Evolutionary conservation across 2,888 invertebrate genomes (phyloP).

Genomic region (Andrena hattorfiana): DNA sequence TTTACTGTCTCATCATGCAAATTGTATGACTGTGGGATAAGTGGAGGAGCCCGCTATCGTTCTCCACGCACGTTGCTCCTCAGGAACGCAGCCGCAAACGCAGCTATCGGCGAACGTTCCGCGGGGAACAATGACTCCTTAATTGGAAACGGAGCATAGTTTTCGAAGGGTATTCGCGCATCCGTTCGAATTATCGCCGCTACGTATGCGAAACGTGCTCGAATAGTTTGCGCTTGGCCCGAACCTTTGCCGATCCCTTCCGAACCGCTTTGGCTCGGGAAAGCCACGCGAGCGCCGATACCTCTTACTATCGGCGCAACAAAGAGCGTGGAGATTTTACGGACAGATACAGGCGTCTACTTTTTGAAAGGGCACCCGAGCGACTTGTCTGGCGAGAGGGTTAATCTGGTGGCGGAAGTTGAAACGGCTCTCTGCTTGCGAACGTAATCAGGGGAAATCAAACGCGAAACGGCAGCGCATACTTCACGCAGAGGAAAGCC

Average conservation of each 20-base stretch:
- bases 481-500: constrained; percentile 5
- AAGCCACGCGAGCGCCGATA: not conserved
- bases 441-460: constrained; percentile 16
- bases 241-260: constrained; percentile 27
- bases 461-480: constrained; percentile 13
- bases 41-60: constrained; percentile 56
- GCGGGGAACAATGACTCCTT: constrained; percentile 65
- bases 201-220: constrained; percentile 17
- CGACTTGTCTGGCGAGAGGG: not conserved
- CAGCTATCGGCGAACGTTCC: constrained; percentile 47
- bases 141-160: constrained; percentile 68
- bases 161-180: constrained; percentile 51
- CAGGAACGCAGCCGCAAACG: constrained; percentile 42
- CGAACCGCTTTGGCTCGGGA: constrained; percentile 16
- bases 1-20: constrained; percentile 78
- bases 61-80: constrained; percentile 47
- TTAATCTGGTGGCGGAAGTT: constrained; percentile 16
- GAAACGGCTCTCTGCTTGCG: not conserved
- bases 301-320: not conserved
- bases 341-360: too few relatives aligned
- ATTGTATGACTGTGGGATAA: constrained; percentile 74
- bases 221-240: constrained; percentile 53
- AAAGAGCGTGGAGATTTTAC: too few relatives aligned
- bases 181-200: constrained; percentile 46
- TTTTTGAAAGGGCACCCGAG: too few relatives aligned